Evolutionary conservation across 2,888 invertebrate species (phyloP).

Genomic region (Cosmorhoe ocellata): DNA sequence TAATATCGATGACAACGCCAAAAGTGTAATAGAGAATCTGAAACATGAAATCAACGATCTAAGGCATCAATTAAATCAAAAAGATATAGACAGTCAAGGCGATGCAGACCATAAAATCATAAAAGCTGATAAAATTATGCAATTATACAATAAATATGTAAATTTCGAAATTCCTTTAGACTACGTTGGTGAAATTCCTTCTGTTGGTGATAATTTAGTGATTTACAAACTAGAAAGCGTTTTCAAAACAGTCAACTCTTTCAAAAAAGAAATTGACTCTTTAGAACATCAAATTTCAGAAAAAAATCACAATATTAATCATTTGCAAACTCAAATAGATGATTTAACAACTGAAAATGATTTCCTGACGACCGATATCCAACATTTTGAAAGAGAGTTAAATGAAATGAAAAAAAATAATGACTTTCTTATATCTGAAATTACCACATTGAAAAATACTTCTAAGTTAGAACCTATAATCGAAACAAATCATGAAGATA

Average conservation of each 20-base stretch:
- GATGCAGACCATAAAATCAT: conserved; percentile 51
- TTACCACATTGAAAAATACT: conserved; percentile 84
- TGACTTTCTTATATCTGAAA: conserved; percentile 85
- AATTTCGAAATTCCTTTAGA: conserved; percentile 76
- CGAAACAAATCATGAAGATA: conserved; percentile 86
- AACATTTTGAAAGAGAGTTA: conserved; percentile 83
- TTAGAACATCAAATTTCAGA: conserved; percentile 82
- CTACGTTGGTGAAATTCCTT: conserved; percentile 72
- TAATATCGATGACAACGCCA: conserved; percentile 77
- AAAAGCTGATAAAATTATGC: conserved; percentile 66
- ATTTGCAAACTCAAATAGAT: conserved; percentile 80
- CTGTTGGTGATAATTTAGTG: conserved; percentile 61
- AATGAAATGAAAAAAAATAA: conserved; percentile 87
- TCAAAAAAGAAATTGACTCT: conserved; percentile 82
- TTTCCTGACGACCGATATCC: conserved; percentile 71
- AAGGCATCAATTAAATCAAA: conserved; percentile 61
- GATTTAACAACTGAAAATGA: conserved; percentile 78
- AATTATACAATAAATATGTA: conserved; percentile 72
- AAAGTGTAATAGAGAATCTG: conserved; percentile 74
- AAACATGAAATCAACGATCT: conserved; percentile 73
- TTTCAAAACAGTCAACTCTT: conserved; percentile 81
- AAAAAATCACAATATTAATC: conserved; percentile 77
- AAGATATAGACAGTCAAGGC: conserved; percentile 46
- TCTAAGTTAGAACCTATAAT: conserved; percentile 87
- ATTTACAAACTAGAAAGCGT: conserved; percentile 76